phyloP scores from a whole-genome alignment of 1,140 invertebrate genomes.

The Drosophila trapezifrons region DNA sequence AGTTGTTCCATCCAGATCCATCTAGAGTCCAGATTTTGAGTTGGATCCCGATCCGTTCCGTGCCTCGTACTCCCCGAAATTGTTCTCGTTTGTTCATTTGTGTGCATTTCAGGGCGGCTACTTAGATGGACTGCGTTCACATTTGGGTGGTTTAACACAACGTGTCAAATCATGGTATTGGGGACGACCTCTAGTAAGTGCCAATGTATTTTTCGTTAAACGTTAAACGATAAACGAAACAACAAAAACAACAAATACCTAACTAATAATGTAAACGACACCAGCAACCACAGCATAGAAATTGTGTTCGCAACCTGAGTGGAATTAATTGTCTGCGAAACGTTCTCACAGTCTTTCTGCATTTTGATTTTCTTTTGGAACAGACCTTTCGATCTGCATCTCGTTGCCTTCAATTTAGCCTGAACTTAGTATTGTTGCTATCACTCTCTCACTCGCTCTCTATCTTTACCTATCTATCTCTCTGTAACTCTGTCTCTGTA shows the following conservation, averaged over 20 bases:
- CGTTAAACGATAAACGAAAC: slow-evolving; percentile 34
- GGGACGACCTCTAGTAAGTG: slow-evolving; percentile 97
- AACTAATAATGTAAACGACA: slow-evolving; percentile 49
- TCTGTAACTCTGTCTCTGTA: slow-evolving; percentile 57
- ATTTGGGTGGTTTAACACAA: slow-evolving; percentile 95
- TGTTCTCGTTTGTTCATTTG: slow-evolving; percentile 81
- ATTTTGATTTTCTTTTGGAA: slow-evolving; percentile 53
- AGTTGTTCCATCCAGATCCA: slow-evolving; percentile 24
- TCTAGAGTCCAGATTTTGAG: slow-evolving; percentile 32
- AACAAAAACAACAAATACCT: slow-evolving; percentile 41
- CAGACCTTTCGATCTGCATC: slow-evolving; percentile 47
- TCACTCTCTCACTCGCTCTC: slow-evolving; percentile 59
- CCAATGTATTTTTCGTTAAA: slow-evolving; percentile 84
- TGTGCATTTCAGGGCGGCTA: slow-evolving; percentile 91
- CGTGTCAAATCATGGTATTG: slow-evolving; percentile 97
- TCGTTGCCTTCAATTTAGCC: slow-evolving; percentile 61
- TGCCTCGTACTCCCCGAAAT: slow-evolving; percentile 70
- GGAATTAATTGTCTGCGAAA: slow-evolving; percentile 55
- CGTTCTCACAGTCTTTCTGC: slow-evolving; percentile 46
- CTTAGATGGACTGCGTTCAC: slow-evolving; percentile 94
- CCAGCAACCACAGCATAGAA: slow-evolving; percentile 69
- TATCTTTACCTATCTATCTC: slow-evolving; percentile 52
- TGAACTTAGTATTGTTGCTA: slow-evolving; percentile 74
- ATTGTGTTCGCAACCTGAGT: slow-evolving; percentile 70
- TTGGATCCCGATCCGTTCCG: slow-evolving; percentile 20